phyloP scores from a whole-genome alignment of 2,888 invertebrate species.

The Morinoia aosen region DNA sequence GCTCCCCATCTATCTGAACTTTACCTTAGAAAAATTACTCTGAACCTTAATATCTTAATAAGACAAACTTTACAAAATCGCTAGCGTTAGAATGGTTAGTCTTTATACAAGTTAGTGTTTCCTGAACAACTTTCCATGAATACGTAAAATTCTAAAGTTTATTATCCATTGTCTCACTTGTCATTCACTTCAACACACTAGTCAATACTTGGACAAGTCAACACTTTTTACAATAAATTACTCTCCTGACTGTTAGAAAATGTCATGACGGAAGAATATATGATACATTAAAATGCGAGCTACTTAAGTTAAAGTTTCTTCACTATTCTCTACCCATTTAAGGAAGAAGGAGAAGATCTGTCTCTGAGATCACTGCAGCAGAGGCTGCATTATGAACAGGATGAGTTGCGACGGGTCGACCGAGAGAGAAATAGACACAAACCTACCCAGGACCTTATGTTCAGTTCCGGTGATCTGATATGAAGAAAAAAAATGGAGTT shows the following conservation, averaged over 20 bases:
- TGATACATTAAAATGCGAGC: slow-evolving; percentile 13
- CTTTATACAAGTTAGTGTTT: slow-evolving; percentile 17
- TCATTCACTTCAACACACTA: slow-evolving; percentile 1
- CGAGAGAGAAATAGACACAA: neutral
- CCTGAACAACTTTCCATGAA: neutral
- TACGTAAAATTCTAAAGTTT: slow-evolving; percentile 10
- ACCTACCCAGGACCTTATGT: neutral
- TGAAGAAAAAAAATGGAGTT: neutral
- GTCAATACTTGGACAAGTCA: slow-evolving; percentile 2
- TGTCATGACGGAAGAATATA: slow-evolving; percentile 14
- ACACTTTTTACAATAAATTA: slow-evolving; percentile 17
- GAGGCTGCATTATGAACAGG: neutral
- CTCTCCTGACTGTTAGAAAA: neutral
- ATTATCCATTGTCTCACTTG: neutral
- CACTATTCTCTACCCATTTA: slow-evolving; percentile 14
- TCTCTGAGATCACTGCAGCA: slow-evolving; percentile 35
- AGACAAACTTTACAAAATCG: neutral
- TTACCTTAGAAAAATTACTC: neutral
- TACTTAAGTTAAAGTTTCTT: slow-evolving; percentile 37
- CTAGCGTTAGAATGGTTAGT: neutral
- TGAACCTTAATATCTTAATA: neutral
- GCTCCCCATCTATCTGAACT: neutral
- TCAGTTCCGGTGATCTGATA: neutral
- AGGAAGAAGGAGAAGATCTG: slow-evolving; percentile 19
- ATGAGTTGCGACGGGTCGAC: neutral